Percentiles rank a stretch among this genome's conserved stretches.
Conservation (phyloP, 2,888 invertebrate species). For the Tenthredo livida region DNA sequence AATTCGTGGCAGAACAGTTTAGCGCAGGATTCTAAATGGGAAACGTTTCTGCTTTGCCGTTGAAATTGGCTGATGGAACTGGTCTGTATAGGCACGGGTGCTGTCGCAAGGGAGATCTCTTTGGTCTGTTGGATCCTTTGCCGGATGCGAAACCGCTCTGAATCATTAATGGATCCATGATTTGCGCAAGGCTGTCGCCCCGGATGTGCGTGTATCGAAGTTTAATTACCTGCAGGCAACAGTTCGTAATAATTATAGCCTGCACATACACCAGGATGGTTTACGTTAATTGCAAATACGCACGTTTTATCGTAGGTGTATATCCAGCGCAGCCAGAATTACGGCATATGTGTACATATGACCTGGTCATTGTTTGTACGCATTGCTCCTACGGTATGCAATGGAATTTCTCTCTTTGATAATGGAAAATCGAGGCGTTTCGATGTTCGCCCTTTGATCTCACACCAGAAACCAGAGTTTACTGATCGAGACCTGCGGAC, state of each 20-base stretch:
- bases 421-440: neutral
- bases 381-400: neutral
- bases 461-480: neutral
- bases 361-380: neutral
- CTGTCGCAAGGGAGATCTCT: constrained; percentile 8
- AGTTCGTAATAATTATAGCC: constrained; percentile 36
- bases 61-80: constrained; percentile 46
- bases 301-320: neutral
- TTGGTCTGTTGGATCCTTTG: constrained; percentile 34
- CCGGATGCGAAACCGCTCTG: constrained; percentile 26
- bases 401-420: neutral
- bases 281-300: neutral
- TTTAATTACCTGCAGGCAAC: constrained; percentile 29
- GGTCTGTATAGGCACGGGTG: neutral
- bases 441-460: constrained; percentile 11
- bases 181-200: constrained; percentile 17
- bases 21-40: constrained; percentile 55
- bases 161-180: constrained; percentile 34
- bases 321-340: neutral
- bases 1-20: constrained; percentile 60
- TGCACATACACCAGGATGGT: too few species aligned
- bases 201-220: constrained; percentile 17
- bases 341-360: neutral
- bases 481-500: neutral
- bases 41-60: constrained; percentile 35